Conservation (phyloP, 1,140 invertebrate genomes). For the Metaphire vulgaris region DNA sequence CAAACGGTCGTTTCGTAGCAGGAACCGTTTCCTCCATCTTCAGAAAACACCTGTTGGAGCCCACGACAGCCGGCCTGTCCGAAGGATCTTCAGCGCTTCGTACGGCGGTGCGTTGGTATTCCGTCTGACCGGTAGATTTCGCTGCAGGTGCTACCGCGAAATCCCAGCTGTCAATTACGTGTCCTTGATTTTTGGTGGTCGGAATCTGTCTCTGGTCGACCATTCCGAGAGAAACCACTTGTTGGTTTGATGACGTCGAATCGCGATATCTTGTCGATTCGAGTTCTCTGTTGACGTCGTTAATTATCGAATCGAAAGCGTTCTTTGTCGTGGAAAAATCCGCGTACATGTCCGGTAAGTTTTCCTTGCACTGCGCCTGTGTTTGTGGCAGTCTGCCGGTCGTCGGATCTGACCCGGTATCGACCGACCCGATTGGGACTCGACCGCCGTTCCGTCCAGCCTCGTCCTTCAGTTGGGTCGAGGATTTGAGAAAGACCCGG, state of each 20-base stretch:
- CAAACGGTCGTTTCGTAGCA: neutral
- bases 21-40: neutral
- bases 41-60: neutral
- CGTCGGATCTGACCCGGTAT: neutral
- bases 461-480: neutral
- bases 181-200: neutral
- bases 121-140: too few relatives aligned
- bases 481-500: neutral
- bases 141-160: too few relatives aligned
- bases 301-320: neutral
- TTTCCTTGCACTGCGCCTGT: neutral
- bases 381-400: too few relatives aligned
- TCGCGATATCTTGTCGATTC: neutral
- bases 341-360: neutral
- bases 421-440: neutral
- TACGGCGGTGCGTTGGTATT: too few relatives aligned
- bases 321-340: too few relatives aligned
- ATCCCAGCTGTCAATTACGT: too few relatives aligned
- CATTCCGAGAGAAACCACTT: too few relatives aligned
- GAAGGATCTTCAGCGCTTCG: neutral
- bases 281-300: neutral
- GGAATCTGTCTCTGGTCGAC: neutral
- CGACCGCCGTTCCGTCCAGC: too few relatives aligned
- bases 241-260: neutral
- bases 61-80: neutral